Conservation (phyloP, 2,888 invertebrate genomes). For the Hypselothyrea guttata region DNA sequence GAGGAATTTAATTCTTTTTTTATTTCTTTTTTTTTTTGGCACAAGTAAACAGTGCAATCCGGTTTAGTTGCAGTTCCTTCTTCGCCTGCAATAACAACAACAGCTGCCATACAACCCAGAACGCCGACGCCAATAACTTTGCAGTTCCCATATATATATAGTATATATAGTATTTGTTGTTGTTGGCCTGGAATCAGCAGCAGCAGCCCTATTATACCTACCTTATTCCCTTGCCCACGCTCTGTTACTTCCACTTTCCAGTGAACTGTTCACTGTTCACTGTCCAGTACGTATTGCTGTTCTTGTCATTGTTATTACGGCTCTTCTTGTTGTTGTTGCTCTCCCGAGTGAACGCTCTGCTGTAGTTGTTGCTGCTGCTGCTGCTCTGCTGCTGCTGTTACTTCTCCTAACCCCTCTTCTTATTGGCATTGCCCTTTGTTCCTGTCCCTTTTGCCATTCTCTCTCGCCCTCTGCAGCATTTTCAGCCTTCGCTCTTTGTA, state of each 20-base stretch:
- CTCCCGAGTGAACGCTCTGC: slow-evolving; percentile 32
- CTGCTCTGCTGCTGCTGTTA: slow-evolving; percentile 14
- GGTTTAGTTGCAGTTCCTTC: slow-evolving; percentile 51
- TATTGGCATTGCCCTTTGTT: slow-evolving; percentile 59
- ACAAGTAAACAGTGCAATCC: slow-evolving; percentile 27
- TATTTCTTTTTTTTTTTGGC: no score
- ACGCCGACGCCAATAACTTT: slow-evolving; percentile 56
- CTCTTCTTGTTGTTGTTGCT: slow-evolving; percentile 16
- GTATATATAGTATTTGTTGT: slow-evolving; percentile 15
- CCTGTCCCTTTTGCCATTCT: slow-evolving; percentile 13
- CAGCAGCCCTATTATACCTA: slow-evolving; percentile 17
- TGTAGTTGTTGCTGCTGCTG: slow-evolving; percentile 11
- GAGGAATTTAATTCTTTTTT: no score
- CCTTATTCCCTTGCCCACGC: slow-evolving; percentile 51
- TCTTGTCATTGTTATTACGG: slow-evolving; percentile 41
- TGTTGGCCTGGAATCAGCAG: slow-evolving; percentile 29
- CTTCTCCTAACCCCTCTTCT: slow-evolving; percentile 49
- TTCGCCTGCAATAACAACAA: slow-evolving; percentile 27
- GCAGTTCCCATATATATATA: slow-evolving; percentile 11
- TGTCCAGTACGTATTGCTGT: background rate
- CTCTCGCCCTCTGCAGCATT: slow-evolving; percentile 5
- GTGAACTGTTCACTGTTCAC: slow-evolving; percentile 21
- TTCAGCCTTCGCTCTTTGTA: slow-evolving; percentile 29
- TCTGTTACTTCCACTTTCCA: slow-evolving; percentile 37
- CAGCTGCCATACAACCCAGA: slow-evolving; percentile 48